phyloP scores from a whole-genome alignment of 2,797 vertebrate genomes.

The Etheostoma perlongum region DNA sequence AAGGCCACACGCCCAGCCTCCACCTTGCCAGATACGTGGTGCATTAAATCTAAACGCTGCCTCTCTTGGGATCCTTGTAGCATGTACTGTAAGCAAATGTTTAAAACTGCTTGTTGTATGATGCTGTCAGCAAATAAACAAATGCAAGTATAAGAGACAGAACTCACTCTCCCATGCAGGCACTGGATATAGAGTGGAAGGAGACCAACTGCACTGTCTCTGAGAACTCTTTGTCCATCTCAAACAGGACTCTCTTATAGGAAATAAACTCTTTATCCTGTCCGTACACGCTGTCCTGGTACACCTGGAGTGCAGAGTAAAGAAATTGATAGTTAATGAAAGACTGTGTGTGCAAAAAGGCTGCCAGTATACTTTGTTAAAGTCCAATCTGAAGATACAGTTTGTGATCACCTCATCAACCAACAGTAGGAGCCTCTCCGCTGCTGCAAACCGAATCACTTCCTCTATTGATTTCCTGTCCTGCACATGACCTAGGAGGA shows the following conservation, averaged over 20 bases:
- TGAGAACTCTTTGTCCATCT: constrained; percentile 83
- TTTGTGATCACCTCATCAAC: constrained; percentile 87
- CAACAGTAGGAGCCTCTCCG: constrained; percentile 87
- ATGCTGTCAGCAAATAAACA: neutral
- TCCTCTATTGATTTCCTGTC: constrained; percentile 86
- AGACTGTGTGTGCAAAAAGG: neutral
- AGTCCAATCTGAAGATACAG: constrained; percentile 7
- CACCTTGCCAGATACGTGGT: too few relatives aligned
- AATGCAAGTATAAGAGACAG: neutral
- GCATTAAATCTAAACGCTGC: too few relatives aligned
- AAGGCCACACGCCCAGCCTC: too few relatives aligned
- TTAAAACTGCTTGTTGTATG: neutral
- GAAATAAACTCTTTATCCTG: constrained; percentile 84
- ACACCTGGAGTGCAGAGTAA: constrained; percentile 76
- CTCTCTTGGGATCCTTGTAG: neutral
- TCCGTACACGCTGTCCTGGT: constrained; percentile 88
- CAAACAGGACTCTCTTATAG: constrained; percentile 89
- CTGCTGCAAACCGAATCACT: constrained; percentile 87
- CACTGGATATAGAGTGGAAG: constrained; percentile 87
- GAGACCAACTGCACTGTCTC: constrained; percentile 85
- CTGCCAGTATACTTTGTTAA: neutral
- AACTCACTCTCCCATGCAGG: constrained; percentile 89
- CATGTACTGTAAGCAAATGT: neutral
- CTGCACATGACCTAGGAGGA: constrained; percentile 87
- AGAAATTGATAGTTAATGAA: neutral